A percentile compares a stretch with the other conserved stretches of the same genome.
These are phyloP conservation scores for Pseudopleuronectes americanus DNA, from an alignment of 2,797 vertebrate genomes.

Conservation along the genomic window DNA sequence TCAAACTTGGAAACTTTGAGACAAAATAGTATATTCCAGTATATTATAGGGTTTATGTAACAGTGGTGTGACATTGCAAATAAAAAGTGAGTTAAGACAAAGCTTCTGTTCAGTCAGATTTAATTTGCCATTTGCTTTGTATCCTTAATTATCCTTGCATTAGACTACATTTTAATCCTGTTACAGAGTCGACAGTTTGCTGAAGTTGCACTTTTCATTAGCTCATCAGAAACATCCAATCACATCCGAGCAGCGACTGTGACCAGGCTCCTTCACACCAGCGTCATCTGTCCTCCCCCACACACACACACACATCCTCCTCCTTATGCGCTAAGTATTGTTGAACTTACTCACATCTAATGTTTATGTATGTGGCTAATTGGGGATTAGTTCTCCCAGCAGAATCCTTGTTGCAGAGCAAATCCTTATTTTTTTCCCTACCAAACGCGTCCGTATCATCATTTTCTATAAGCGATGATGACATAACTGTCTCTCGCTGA, in stretches of 20 bases:
- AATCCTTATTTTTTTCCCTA: background rate
- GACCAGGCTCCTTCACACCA: background rate
- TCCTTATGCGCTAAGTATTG: background rate
- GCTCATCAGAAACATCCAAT: background rate
- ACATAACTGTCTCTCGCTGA: background rate
- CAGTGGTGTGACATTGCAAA: background rate
- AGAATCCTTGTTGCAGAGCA: background rate
- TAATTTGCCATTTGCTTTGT: background rate
- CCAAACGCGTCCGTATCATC: background rate
- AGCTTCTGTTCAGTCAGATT: background rate
- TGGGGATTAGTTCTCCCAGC: slow-evolving; percentile 1
- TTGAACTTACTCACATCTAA: background rate
- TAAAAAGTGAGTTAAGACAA: background rate
- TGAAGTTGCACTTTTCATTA: background rate
- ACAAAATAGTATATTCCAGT: background rate
- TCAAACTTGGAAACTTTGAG: background rate
- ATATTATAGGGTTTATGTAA: no score
- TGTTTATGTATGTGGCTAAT: background rate
- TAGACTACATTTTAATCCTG: background rate
- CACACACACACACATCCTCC: no score
- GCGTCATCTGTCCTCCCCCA: background rate
- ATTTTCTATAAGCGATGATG: background rate
- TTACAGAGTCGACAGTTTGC: no score
- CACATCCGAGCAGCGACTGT: background rate
- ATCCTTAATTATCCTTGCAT: background rate